Evolutionary conservation across 23 tunicate genomes (phyloP).

Genomic region (Trididemnum clinides): DNA sequence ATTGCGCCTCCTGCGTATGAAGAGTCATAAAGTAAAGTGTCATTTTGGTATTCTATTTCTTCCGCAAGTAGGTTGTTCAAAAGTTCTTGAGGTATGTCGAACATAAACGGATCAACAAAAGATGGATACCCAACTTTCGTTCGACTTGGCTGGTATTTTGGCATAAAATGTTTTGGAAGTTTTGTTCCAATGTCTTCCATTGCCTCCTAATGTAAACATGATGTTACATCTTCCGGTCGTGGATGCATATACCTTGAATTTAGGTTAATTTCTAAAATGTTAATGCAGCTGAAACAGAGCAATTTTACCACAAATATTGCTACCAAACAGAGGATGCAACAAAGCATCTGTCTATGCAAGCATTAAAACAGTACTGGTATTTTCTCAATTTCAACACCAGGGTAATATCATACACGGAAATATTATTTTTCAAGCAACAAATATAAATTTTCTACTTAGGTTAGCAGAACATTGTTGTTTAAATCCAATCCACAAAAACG

Average conservation of each 20-base stretch:
- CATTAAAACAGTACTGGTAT: too few species aligned
- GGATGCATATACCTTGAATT: background rate
- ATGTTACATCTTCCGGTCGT: background rate
- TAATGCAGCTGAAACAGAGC: too few species aligned
- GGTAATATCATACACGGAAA: too few species aligned
- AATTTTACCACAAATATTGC: too few species aligned
- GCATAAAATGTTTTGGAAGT: background rate
- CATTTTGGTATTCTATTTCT: background rate
- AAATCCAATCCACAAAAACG: too few species aligned
- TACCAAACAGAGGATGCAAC: too few species aligned
- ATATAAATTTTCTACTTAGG: too few species aligned
- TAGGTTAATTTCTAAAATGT: too few species aligned
- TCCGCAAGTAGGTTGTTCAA: constrained; percentile 12
- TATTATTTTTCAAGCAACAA: too few species aligned
- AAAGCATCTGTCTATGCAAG: too few species aligned
- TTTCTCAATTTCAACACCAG: too few species aligned
- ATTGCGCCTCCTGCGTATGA: constrained; percentile 15
- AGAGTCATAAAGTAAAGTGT: background rate
- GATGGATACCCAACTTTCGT: background rate
- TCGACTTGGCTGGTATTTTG: background rate
- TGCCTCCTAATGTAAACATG: background rate
- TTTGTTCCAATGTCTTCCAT: background rate
- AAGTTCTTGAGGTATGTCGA: constrained; percentile 9
- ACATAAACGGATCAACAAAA: constrained; percentile 18
- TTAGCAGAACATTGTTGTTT: too few species aligned